Evolutionary conservation across 1,140 invertebrate genomes (phyloP).

Genomic region (Dufourea novaeangliae): DNA sequence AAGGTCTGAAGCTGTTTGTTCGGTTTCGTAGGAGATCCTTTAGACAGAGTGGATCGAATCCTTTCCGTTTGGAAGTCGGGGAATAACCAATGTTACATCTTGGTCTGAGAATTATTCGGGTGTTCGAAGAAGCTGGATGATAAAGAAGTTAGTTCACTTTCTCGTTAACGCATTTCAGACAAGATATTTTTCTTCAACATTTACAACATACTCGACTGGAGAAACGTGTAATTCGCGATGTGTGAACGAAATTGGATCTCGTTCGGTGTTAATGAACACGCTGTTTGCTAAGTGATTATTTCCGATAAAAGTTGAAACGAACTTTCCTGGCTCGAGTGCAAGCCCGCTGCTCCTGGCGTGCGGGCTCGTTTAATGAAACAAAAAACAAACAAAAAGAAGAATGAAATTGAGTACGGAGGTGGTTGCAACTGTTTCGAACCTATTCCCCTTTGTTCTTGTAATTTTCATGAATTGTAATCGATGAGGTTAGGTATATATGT

Average conservation of each 20-base stretch:
- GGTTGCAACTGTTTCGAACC: conserved; percentile 13
- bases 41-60: too few species aligned
- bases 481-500: not conserved
- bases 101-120: too few species aligned
- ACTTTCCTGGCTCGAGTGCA: conserved; percentile 12
- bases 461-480: conserved; percentile 15
- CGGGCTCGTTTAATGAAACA: conserved; percentile 38
- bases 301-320: conserved; percentile 37
- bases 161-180: too few species aligned
- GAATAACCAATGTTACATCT: too few species aligned
- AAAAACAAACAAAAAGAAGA: not conserved
- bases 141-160: too few species aligned
- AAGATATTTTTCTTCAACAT: too few species aligned
- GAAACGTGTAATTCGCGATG: not conserved
- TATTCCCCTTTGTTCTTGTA: conserved; percentile 2
- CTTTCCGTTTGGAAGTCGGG: too few species aligned
- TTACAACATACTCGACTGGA: not conserved
- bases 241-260: not conserved
- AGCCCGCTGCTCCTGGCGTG: not conserved
- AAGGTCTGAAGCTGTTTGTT: too few species aligned
- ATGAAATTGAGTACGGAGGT: too few species aligned
- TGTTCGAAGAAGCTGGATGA: too few species aligned
- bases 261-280: conserved; percentile 25
- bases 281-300: conserved; percentile 33
- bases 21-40: too few species aligned